Conservation (phyloP, 2,888 invertebrate species). For the Drosophila ezoana region DNA sequence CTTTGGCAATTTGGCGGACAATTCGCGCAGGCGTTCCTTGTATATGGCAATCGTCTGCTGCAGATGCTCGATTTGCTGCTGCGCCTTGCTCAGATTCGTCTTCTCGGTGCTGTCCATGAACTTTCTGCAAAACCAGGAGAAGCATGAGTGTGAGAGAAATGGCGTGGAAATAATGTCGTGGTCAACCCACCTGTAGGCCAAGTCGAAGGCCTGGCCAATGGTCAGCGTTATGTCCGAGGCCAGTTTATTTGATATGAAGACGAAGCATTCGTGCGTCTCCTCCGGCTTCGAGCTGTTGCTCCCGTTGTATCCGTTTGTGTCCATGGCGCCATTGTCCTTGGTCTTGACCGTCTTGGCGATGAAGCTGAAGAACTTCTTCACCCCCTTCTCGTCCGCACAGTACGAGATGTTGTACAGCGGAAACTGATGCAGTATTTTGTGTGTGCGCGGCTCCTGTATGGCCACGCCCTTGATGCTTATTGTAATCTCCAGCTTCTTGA, state of each 20-base stretch:
- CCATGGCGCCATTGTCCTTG: conserved; percentile 45
- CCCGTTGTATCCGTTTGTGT: conserved; percentile 53
- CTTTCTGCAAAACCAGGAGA: conserved; percentile 86
- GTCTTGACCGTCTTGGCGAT: conserved; percentile 83
- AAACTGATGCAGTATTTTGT: conserved; percentile 96
- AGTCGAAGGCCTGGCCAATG: conserved; percentile 98
- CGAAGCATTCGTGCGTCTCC: conserved; percentile 97
- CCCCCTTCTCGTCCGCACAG: conserved; percentile 99
- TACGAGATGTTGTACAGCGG: conserved; percentile 99
- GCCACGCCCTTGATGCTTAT: conserved; percentile 98
- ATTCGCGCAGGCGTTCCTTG: conserved; percentile 91
- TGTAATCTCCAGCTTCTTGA: conserved; percentile 96
- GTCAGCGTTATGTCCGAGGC: conserved; percentile 99
- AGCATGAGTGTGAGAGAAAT: not conserved
- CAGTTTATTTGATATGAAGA: conserved; percentile 98
- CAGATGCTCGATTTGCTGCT: conserved; percentile 94
- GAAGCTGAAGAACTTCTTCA: conserved; percentile 95
- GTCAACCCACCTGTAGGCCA: conserved; percentile 92
- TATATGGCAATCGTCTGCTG: conserved; percentile 94
- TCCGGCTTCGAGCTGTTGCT: conserved; percentile 80
- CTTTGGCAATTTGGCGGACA: conserved; percentile 85
- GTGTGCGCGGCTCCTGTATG: conserved; percentile 91
- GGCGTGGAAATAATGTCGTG: not conserved
- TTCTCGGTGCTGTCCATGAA: conserved; percentile 96
- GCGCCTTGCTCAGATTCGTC: conserved; percentile 94